Evolutionary conservation across 2,797 vertebrate species (phyloP).

Genomic region (Bovichtus diacanthus): DNA sequence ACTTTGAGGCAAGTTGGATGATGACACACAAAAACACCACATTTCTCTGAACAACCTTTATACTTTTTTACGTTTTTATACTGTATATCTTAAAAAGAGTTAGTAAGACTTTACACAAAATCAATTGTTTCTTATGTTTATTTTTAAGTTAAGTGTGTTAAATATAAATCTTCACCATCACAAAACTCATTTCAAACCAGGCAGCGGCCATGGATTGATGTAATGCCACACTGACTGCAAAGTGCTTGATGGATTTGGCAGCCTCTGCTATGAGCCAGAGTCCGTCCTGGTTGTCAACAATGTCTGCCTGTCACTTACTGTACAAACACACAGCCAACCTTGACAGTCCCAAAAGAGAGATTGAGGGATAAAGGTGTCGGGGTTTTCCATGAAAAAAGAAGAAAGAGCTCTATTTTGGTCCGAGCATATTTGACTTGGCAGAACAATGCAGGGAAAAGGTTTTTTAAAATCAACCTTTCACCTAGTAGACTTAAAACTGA

Average conservation of each 20-base stretch:
- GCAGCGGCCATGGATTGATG: neutral
- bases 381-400: constrained; percentile 47
- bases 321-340: constrained; percentile 50
- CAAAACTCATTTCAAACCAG: constrained; percentile 16
- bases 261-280: constrained; percentile 37
- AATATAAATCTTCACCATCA: constrained; percentile 20
- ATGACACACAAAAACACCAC: neutral
- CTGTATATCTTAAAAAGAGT: neutral
- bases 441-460: constrained; percentile 24
- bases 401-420: constrained; percentile 46
- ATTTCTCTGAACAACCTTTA: neutral
- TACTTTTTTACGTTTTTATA: neutral
- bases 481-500: constrained; percentile 27
- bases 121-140: too few species aligned
- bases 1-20: neutral
- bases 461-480: constrained; percentile 45
- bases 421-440: constrained; percentile 50
- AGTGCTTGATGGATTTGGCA: constrained; percentile 49
- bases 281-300: constrained; percentile 55
- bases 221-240: constrained; percentile 24
- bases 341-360: constrained; percentile 27
- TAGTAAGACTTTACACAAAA: too few species aligned
- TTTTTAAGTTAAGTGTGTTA: neutral
- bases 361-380: constrained; percentile 12
- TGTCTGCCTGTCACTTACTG: constrained; percentile 44